Conservation (phyloP, 53 echinoderm and acorn worm genomes). For the Stichopus horrens region DNA sequence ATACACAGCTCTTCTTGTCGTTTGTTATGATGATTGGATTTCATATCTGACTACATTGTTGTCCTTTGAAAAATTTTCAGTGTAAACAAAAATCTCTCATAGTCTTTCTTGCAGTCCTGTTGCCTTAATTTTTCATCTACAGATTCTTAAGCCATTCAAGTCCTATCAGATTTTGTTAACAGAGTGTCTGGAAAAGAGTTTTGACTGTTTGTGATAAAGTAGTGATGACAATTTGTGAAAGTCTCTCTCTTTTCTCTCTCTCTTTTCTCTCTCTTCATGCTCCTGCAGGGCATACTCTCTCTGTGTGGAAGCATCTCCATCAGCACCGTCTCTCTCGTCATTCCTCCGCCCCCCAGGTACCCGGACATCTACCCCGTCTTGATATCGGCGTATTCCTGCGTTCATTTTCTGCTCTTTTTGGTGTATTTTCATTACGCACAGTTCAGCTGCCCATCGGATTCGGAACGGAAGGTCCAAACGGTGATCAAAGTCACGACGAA, state of each 20-base stretch:
- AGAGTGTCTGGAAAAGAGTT: too few species aligned
- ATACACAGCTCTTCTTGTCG: too few species aligned
- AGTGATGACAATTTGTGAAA: too few species aligned
- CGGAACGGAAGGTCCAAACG: background rate
- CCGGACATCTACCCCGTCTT: conserved; percentile 89
- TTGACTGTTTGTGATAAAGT: too few species aligned
- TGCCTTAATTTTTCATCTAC: too few species aligned
- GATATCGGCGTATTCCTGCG: conserved; percentile 77
- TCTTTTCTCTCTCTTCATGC: background rate
- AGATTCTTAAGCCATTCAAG: too few species aligned
- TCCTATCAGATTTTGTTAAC: too few species aligned
- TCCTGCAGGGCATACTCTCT: conserved; percentile 69
- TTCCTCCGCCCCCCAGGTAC: conserved; percentile 68
- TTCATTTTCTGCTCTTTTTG: conserved; percentile 81
- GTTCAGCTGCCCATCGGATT: conserved; percentile 5
- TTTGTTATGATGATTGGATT: too few species aligned
- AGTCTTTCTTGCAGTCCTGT: too few species aligned
- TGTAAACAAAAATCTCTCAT: too few species aligned
- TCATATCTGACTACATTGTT: too few species aligned
- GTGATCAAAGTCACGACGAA: background rate
- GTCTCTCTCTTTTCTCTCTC: background rate
- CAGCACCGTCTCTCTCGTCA: conserved; percentile 48
- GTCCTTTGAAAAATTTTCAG: too few species aligned
- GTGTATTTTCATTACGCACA: conserved; percentile 69
- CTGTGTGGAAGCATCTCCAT: conserved; percentile 62